These are phyloP conservation scores for Leucoma salicis DNA, from an alignment of 2,888 invertebrate genomes.

Conservation along the genomic window DNA sequence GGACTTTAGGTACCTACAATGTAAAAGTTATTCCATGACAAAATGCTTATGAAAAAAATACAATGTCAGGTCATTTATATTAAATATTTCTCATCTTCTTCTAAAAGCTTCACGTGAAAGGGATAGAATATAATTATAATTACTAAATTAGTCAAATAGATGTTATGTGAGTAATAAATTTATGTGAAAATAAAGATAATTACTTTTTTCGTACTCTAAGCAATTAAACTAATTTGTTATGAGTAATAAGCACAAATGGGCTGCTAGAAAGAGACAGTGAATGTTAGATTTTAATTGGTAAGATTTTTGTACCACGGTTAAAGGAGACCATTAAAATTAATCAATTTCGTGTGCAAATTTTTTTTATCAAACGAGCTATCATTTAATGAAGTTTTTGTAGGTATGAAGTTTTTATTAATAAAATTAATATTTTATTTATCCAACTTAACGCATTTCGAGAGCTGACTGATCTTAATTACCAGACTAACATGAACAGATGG, in stretches of 20 bases:
- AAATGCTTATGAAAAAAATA: not conserved
- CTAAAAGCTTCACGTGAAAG: not conserved
- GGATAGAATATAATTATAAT: not conserved
- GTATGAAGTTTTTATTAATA: not conserved
- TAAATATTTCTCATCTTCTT: not conserved
- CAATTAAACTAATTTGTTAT: not conserved
- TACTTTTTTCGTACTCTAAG: not conserved
- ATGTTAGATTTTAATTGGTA: not conserved
- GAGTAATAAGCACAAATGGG: not conserved
- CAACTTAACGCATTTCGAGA: constrained; percentile 8
- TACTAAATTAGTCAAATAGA: not conserved
- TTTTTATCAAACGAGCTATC: not conserved
- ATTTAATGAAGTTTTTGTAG: not conserved
- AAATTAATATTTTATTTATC: not conserved
- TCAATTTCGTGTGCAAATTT: not conserved
- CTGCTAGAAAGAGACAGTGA: not conserved
- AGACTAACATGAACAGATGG: constrained; percentile 35
- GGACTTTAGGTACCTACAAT: not conserved
- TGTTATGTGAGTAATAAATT: not conserved
- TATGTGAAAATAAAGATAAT: not conserved
- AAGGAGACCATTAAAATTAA: not conserved
- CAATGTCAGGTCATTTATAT: not conserved
- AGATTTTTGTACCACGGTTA: not conserved
- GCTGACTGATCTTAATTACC: constrained; percentile 37
- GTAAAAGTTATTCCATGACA: not conserved